Base-by-base conservation (phyloP, 2,888 invertebrate genomes). In the Cistogaster globosa region DNA sequence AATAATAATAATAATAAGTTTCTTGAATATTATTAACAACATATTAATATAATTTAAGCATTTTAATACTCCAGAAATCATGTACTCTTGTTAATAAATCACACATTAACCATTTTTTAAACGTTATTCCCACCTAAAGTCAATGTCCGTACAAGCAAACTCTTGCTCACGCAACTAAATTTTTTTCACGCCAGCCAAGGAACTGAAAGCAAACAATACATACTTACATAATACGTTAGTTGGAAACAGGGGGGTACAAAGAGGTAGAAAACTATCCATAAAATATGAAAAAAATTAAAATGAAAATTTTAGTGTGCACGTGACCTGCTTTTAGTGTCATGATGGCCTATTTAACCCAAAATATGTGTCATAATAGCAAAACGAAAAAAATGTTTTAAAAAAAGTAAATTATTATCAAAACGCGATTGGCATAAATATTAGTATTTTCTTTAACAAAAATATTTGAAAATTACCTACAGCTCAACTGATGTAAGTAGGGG, bases 351-450 rank as follows among this genome's bases (percentile, higher is more conserved):
- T 83, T 85, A 81, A 79, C 72, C 83, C 81, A 65, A 86, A 84
- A 84, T 84, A 83, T 71, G 74, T 86, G 87, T 84, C 86, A 86
- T 86, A 85, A 85, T 80, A 68, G 67, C 75, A 81, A 72, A 86
- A 82, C 65, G 78, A 82, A 85, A 83, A 82, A 79, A 53, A 85
- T 85, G 75, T 69, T 3, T 2, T 4, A 16, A 12, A 68, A 57
- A 78, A 80, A 77, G 80, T 80, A 79, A 85, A 83, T 81, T 86
- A 83, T 80, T 83, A 83, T 86, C 53, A 86, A 86, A 86, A 80
- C 86, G 83, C 81, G 83, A 79, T 80, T 83, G 83, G 83, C 83
- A 86, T 81, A 77, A 67, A 80, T 53, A 55, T 69, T 18, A 22
- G 63, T 63, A 32, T 45, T 67, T 38, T 62, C 32, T 45, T 22